Evolutionary conservation across 2,797 vertebrate genomes (phyloP).

Genomic region (Chelonia mydas): DNA sequence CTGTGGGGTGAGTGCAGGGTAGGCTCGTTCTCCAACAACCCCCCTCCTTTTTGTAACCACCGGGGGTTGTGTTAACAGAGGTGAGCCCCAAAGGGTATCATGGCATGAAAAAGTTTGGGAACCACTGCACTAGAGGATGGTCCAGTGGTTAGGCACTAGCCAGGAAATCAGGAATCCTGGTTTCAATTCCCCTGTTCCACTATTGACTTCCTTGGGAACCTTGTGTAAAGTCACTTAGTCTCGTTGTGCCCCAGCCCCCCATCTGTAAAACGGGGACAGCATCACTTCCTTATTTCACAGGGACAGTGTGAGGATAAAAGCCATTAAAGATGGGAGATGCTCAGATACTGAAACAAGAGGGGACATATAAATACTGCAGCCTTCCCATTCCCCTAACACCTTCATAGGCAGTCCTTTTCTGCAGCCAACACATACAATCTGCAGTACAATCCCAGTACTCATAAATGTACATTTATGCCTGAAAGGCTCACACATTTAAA

Average conservation of each 20-base stretch:
- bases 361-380: rapidly evolving
- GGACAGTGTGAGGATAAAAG: not conserved
- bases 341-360: not conserved
- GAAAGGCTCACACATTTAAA: not conserved
- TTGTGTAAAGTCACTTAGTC: not conserved
- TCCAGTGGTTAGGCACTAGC: not conserved
- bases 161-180: not conserved
- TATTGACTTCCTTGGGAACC: not conserved
- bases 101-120: not conserved
- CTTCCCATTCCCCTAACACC: not conserved
- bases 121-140: not conserved
- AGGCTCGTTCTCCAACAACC: not conserved
- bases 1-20: not conserved
- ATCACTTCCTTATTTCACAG: not conserved
- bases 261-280: not conserved
- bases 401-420: not conserved
- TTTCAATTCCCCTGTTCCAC: not conserved
- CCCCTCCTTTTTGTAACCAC: not conserved
- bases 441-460: not conserved
- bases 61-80: not conserved
- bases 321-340: rapidly evolving
- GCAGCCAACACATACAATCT: not conserved
- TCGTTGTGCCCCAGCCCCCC: not conserved
- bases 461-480: not conserved
- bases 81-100: too few relatives aligned